These are phyloP conservation scores for Lutraria lutraria DNA, from an alignment of 2,888 invertebrate species.

Conservation along the genomic window DNA sequence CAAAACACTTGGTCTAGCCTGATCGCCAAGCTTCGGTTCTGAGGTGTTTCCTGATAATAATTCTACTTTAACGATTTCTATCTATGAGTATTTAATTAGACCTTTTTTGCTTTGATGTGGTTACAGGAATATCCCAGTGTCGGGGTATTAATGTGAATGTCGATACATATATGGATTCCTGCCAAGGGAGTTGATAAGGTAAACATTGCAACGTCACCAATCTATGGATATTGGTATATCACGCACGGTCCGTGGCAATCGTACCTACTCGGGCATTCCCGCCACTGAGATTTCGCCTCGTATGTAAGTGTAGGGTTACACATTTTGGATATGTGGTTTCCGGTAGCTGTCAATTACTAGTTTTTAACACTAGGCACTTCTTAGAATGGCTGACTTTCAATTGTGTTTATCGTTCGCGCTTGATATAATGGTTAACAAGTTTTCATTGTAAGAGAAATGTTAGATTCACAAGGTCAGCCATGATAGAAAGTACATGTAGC, in stretches of 20 bases:
- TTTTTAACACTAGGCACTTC: too few relatives aligned
- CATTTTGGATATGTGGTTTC: too few relatives aligned
- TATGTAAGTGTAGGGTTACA: neutral
- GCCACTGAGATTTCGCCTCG: neutral
- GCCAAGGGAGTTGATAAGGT: neutral
- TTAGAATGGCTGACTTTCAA: too few relatives aligned
- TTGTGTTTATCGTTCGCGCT: too few relatives aligned
- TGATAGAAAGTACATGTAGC: too few relatives aligned
- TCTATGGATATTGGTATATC: neutral
- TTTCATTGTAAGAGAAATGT: too few relatives aligned
- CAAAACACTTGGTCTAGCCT: neutral
- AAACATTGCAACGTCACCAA: neutral
- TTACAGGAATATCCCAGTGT: neutral
- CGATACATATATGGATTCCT: neutral
- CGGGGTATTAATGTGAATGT: neutral
- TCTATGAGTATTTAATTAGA: neutral
- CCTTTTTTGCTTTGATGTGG: constrained; percentile 9
- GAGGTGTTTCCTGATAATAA: neutral
- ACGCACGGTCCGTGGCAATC: neutral
- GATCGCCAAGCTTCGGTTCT: neutral
- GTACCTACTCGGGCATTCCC: neutral
- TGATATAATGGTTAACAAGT: too few relatives aligned
- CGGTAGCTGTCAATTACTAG: too few relatives aligned
- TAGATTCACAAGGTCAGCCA: too few relatives aligned
- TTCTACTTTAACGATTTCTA: neutral